Evolutionary conservation across 2,888 invertebrate species (phyloP).

Genomic region (Aporophyla lueneburgensis): DNA sequence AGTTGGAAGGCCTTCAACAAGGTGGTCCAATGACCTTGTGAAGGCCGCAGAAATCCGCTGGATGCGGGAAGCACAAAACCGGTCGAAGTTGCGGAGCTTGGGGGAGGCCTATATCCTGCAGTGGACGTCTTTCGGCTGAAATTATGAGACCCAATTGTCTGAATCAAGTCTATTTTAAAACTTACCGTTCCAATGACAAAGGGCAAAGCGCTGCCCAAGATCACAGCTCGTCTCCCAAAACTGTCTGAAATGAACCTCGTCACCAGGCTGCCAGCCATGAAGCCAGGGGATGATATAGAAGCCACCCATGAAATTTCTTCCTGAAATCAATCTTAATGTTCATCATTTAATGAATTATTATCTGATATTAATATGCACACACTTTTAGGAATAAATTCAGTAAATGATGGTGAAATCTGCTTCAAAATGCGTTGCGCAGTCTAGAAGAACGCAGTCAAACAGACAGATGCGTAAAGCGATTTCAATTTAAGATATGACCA

Average conservation of each 20-base stretch:
- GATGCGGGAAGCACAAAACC: too few species aligned
- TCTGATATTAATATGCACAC: not conserved
- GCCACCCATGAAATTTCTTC: slow-evolving; percentile 73
- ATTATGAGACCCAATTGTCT: too few species aligned
- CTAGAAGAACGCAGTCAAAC: not conserved
- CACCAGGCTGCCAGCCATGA: slow-evolving; percentile 78
- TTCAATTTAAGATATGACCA: not conserved
- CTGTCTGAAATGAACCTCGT: slow-evolving; percentile 77
- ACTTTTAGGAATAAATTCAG: not conserved
- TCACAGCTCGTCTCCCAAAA: slow-evolving; percentile 76
- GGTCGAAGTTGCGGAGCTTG: too few species aligned
- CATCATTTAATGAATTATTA: not conserved
- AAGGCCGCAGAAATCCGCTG: too few species aligned
- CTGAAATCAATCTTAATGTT: slow-evolving; percentile 61
- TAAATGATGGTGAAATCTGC: not conserved
- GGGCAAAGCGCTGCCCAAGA: slow-evolving; percentile 79
- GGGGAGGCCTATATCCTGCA: too few species aligned
- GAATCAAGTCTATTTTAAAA: not conserved
- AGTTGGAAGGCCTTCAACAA: too few species aligned
- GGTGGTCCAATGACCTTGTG: too few species aligned
- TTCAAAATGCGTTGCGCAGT: not conserved
- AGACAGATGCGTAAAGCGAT: not conserved
- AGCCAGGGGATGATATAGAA: slow-evolving; percentile 77
- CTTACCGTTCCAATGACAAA: slow-evolving; percentile 76
- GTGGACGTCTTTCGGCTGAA: too few species aligned